Evolutionary conservation across 2,797 vertebrate genomes (phyloP), one percentile per base, ranked within the genome.

Genomic region (Bradypodion ventrale): DNA sequence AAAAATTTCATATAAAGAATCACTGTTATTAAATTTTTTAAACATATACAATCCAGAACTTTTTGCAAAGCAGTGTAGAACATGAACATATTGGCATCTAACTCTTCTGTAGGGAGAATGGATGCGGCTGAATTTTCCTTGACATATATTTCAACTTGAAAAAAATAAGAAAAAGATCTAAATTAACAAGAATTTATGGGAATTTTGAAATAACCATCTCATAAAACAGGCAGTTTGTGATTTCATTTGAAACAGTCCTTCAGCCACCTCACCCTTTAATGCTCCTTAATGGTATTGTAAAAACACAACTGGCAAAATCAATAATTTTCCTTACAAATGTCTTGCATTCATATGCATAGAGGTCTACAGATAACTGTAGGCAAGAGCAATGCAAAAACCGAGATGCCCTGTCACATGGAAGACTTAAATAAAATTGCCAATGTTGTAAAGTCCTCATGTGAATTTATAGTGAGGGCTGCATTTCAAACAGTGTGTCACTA

Each of bases 181-280:
- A 56, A 75, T 83, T 66, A 77, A 27, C 74, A 90, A 89, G 46
- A 89, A 86, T 84, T 56, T 0, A 40, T 10, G 0, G 27, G 0
- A 29, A 49, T 78, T 89, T 89, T 86, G 46, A 90, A 89, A 83
- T 21, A 65, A 32, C 60, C 77, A 0, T 89, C 73, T 80, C 46
- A 15, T 83, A 87, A 83, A 80, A 89, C 70, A 70, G 76, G 25
- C 88, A 78, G 75, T 78, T 90, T 84, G 59, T 83, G 66, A 23
- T 42, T 72, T 83, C 81, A 56, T 86, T 63, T 80, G 1, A 82
- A 87, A 75, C 78, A 2, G 80, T 88, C 78, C 63, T 83, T 3
- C 27, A 78, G 62, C 44, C 46, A 25, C 69, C 85, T 84, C 13
- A 29, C 7, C 49, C 68, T 75, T 72, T 25, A 78, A 63, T 85